Conservation (phyloP, 2,113 vertebrate genomes). For the Eonycteris spelaea region DNA sequence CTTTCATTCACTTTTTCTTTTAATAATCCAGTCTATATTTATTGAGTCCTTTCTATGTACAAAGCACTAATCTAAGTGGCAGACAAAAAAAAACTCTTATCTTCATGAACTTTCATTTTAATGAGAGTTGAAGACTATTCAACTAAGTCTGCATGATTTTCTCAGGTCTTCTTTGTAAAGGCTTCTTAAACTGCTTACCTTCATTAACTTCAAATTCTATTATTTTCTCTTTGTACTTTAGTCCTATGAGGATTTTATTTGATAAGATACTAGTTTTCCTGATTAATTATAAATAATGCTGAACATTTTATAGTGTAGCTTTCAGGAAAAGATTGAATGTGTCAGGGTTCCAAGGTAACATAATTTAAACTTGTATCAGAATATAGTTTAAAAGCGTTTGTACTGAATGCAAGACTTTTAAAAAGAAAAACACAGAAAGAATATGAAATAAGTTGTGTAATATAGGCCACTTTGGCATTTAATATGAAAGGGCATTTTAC, state of each 20-base stretch:
- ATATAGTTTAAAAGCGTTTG: neutral
- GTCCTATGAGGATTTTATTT: neutral
- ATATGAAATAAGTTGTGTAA: neutral
- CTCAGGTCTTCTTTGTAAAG: neutral
- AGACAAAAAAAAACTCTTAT: neutral
- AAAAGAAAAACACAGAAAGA: neutral
- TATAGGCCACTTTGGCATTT: neutral
- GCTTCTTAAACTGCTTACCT: neutral
- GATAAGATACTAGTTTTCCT: neutral
- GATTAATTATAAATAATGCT: neutral
- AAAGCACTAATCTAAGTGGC: neutral
- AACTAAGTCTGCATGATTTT: neutral
- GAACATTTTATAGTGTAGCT: neutral
- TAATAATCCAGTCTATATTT: neutral
- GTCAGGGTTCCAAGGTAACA: neutral
- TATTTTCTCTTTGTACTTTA: neutral
- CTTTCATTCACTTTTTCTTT: neutral
- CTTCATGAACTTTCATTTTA: neutral
- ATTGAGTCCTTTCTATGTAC: neutral
- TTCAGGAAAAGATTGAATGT: neutral
- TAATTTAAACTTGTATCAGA: neutral
- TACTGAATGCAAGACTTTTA: neutral
- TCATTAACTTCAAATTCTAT: neutral
- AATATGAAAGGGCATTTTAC: constrained; percentile 1
- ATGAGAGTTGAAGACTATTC: neutral